Evolutionary conservation across 2,113 vertebrate species (phyloP), one percentile per base, ranked within the genome.

Genomic region (Neomonachus schauinslandi): DNA sequence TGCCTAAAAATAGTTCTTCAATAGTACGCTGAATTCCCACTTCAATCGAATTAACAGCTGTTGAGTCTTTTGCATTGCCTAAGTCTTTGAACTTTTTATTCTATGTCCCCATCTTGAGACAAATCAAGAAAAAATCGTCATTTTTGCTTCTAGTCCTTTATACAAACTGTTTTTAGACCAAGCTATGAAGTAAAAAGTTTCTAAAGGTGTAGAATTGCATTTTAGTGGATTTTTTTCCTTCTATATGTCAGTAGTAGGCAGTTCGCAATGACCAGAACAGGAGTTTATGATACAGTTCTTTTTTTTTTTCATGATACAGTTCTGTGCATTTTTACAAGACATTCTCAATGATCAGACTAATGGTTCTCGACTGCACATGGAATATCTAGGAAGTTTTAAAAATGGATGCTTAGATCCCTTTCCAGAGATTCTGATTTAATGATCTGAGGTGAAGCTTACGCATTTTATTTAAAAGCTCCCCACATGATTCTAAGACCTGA

Each of bases 1-100:
- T 7, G 87, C 42, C 61, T 97, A 91, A 89, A 97, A 98, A 95
- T 91, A 98, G 91, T 96, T 97, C 51, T 93, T 96, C 39, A 89
- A 76, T 65, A 81, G 74, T 98, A 57, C 95, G 93, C 72, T 91
- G 76, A 74, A 57, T 97, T 98, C 90, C 88, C 85, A 89, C 94
- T 97, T 97, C 90, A 97, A 94, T 95, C 85, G 92, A 98, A 93
- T 98, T 94, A 98, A 80, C 90, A 98, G 39, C 85, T 97, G 94
- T 39, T 96, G 55, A 67, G 49, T 97, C 89, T 33, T 93, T 71
- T 95, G 61, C 87, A 57, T 90, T 77, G 53, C 53, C 39, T 24
- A 94, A 80, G 57, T 94, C 28, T 95, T 67, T 95, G 39, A 87
- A 72, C 59, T 69, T 98, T 97, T 91, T 82, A 94, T 89, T 91